Evolutionary conservation across 1,140 invertebrate species (phyloP), one percentile per base, ranked within the genome.

Genomic region (Riptortus pedestris): DNA sequence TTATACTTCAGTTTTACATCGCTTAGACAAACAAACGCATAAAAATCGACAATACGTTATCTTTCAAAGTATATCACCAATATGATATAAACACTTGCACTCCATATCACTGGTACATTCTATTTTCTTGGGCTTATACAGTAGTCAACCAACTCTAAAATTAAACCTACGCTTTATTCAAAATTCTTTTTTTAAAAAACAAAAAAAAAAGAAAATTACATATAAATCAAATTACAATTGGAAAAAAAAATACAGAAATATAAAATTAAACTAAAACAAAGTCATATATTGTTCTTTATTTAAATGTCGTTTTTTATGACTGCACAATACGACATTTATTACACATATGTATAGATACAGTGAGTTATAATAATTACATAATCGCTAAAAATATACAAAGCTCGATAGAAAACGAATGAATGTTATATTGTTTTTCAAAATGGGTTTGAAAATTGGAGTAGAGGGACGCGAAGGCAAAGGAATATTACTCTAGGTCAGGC

Each of bases 401-500:
- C 62, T 63, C 27, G 27, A 33, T 59, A 59, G 14, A 59, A 59
- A 59, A 59, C 28, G 31, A 59, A 59, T 59, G 18, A 22, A 24
- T 55, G 51, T 26, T 14, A 24, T 55, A 24, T 55, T 55, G 51
- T 20, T 20, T 47, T 33, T 26, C 27, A 20, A 45, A 22, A 20
- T 63, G 14, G 26, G 26, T 63, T 24, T 29, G 20, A 27, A 52
- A 27, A 9, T 11, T 28, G 62, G 27, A 58, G 52, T 7, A 20
- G 11, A 18, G 60, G 22, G 3, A 45, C 9, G 5, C 22, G 22
- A 51, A 5, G n/a, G 22, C 7, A 24, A 51, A 24, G 11, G 26
- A 22, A 29, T 38, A 58, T 66, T 69, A 79, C 69, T 80, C 79
- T 58, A 81, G 70, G 58, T 81, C 80, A 0, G 80, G 80, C 68